Conservation (phyloP, 2,797 vertebrate genomes). For the Microctenopoma steveboyesi region DNA sequence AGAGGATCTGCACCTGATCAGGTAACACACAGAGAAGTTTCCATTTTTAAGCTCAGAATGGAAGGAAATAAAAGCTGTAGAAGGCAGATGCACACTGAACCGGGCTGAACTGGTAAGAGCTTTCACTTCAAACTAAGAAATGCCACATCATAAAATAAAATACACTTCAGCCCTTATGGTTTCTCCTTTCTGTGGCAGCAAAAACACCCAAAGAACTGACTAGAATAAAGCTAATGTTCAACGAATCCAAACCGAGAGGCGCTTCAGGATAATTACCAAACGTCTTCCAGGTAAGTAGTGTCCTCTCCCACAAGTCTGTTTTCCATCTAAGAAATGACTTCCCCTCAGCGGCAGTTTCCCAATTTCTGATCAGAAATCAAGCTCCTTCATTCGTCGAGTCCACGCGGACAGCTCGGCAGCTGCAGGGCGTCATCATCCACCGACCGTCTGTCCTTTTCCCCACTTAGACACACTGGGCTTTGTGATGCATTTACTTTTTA, state of each 20-base stretch:
- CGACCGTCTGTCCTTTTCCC: slow-evolving; percentile 27
- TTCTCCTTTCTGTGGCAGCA: slow-evolving; percentile 36
- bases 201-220: slow-evolving; percentile 40
- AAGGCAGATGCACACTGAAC: slow-evolving; percentile 16
- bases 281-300: slow-evolving; percentile 11
- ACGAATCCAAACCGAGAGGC: slow-evolving; percentile 27
- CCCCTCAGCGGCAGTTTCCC: neutral
- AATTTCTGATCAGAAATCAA: neutral
- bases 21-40: slow-evolving; percentile 1
- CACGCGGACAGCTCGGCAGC: slow-evolving; percentile 52
- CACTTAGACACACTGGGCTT: slow-evolving; percentile 61
- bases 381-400: slow-evolving; percentile 17
- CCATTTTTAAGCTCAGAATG: neutral
- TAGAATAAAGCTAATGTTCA: slow-evolving; percentile 35
- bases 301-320: slow-evolving; percentile 12
- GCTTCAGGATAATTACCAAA: slow-evolving; percentile 32
- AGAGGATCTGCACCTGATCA: neutral
- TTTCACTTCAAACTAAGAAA: slow-evolving; percentile 64
- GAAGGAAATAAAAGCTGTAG: neutral
- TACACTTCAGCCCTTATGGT: slow-evolving; percentile 47
- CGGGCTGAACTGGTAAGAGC: slow-evolving; percentile 14
- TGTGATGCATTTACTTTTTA: slow-evolving; percentile 75
- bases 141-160: slow-evolving; percentile 49
- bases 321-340: slow-evolving; percentile 29
- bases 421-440: slow-evolving; percentile 21